These are phyloP conservation scores for Strix aluco DNA, from an alignment of 2,113 vertebrate species.

Conservation along the genomic window DNA sequence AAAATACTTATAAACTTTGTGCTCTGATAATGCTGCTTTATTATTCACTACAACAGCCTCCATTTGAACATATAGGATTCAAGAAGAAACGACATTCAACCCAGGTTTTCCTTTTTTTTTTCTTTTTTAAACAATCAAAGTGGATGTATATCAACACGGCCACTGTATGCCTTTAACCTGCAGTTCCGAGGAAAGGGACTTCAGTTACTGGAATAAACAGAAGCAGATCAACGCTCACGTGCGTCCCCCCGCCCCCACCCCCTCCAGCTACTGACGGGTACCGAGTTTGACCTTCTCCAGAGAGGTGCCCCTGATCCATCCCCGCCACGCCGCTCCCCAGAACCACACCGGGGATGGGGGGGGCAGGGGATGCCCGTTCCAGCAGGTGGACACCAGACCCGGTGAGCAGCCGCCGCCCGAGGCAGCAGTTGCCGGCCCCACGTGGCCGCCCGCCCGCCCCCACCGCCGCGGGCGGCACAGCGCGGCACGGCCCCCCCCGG, in stretches of 20 bases:
- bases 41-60: neutral
- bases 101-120: no score
- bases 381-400: neutral
- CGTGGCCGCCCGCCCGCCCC: neutral
- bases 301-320: no score
- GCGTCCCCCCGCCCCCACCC: neutral
- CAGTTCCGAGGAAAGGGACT: neutral
- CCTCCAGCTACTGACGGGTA: accelerated
- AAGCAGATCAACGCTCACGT: no score
- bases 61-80: neutral
- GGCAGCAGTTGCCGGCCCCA: neutral
- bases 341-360: no score
- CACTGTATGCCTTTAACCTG: neutral
- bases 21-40: neutral
- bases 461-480: neutral
- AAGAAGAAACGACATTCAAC: accelerated
- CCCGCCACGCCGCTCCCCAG: no score
- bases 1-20: neutral
- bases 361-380: neutral
- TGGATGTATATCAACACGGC: accelerated
- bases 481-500: no score
- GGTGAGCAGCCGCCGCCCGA: no score
- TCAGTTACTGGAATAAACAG: neutral
- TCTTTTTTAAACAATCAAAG: no score
- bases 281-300: neutral